phyloP scores from a whole-genome alignment of 2,113 vertebrate species.

The Platanista minor region DNA sequence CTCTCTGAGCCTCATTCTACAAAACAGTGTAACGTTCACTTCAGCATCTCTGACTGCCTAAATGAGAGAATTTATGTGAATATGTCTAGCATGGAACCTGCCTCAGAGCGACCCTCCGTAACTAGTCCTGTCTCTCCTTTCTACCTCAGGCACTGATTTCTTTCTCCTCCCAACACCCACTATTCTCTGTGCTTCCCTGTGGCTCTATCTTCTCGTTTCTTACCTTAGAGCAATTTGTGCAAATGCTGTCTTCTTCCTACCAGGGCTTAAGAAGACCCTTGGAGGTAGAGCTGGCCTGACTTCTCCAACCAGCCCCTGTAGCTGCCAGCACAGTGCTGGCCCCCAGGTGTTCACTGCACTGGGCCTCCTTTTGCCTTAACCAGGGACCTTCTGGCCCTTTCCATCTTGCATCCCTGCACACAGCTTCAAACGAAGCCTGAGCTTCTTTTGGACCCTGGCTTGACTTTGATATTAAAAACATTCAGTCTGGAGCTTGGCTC shows the following conservation, averaged over 20 bases:
- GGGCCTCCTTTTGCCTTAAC: not conserved
- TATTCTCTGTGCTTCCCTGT: not conserved
- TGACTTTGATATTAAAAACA: conserved; percentile 36
- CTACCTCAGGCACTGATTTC: not conserved
- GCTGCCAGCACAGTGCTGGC: not conserved
- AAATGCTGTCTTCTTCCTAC: not conserved
- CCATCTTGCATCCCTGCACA: not conserved
- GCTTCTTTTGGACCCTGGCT: not conserved
- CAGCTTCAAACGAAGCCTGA: not conserved
- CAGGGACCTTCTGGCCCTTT: not conserved
- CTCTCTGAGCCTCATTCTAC: not conserved
- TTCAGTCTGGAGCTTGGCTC: not conserved
- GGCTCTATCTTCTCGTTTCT: not conserved
- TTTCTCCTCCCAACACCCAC: not conserved
- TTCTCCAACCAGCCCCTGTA: not conserved
- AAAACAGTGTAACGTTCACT: not conserved
- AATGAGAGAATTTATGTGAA: not conserved
- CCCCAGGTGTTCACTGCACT: not conserved
- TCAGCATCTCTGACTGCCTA: not conserved
- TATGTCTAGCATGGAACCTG: not conserved
- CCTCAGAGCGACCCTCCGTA: not conserved
- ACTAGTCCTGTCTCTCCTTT: not conserved
- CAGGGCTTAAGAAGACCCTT: not conserved
- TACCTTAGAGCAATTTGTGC: not conserved
- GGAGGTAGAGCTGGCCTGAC: not conserved